Evolutionary conservation across 1,140 invertebrate species (phyloP).

Genomic region (Drosophila orena): DNA sequence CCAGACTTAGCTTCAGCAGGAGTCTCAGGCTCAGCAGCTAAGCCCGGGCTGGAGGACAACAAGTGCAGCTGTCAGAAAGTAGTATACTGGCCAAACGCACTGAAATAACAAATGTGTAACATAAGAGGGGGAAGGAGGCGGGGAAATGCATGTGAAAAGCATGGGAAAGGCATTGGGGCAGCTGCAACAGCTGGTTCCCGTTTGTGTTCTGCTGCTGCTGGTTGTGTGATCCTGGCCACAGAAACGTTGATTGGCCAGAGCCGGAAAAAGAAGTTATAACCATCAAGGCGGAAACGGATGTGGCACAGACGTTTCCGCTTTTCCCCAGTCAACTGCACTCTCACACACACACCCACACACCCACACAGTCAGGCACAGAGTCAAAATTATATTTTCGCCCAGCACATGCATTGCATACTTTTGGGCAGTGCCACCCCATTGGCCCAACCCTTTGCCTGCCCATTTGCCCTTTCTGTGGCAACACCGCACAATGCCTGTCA

Average conservation of each 20-base stretch:
- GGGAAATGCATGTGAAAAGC: neutral
- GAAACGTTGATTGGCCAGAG: constrained; percentile 72
- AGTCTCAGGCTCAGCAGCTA: constrained; percentile 33
- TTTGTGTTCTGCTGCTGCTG: constrained; percentile 3
- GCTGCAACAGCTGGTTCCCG: constrained; percentile 65
- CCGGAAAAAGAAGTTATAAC: constrained; percentile 81
- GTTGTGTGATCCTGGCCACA: constrained; percentile 57
- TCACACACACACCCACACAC: neutral
- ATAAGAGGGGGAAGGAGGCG: neutral
- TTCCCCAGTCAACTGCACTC: constrained; percentile 27
- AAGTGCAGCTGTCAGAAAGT: constrained; percentile 68
- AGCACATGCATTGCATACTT: constrained; percentile 54
- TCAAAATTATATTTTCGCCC: constrained; percentile 38
- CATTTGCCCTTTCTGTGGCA: constrained; percentile 21
- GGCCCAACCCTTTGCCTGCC: neutral
- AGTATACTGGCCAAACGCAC: constrained; percentile 65
- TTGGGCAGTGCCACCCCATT: constrained; percentile 9
- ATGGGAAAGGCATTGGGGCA: constrained; percentile 26
- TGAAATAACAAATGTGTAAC: constrained; percentile 45
- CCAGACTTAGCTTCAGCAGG: neutral
- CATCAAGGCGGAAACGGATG: constrained; percentile 79
- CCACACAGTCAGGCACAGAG: neutral
- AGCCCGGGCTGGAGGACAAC: constrained; percentile 53
- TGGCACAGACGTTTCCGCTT: constrained; percentile 77
- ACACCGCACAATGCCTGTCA: constrained; percentile 63